phyloP scores from a whole-genome alignment of 2,888 invertebrate species.

The Entomobrya proxima region DNA sequence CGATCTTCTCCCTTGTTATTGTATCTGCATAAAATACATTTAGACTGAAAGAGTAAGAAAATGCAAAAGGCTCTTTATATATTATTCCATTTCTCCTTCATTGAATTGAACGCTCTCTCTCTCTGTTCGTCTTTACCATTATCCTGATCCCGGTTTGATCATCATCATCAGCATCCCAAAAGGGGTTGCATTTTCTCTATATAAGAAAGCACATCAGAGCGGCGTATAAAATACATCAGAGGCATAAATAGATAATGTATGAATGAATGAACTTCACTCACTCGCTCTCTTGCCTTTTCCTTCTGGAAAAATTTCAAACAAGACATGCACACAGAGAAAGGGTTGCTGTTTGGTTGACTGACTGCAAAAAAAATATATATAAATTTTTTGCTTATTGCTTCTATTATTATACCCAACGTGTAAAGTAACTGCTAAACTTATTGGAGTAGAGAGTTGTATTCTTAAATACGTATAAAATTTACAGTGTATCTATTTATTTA shows the following conservation, averaged over 20 bases:
- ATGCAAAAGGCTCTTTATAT: conserved; percentile 46
- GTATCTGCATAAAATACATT: conserved; percentile 50
- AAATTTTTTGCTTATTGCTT: background rate
- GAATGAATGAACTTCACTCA: conserved; percentile 53
- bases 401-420: background rate
- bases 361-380: conserved; percentile 34
- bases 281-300: conserved; percentile 27
- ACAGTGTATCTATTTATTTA: conserved; percentile 41
- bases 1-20: conserved; percentile 37
- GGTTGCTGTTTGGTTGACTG: conserved; percentile 40
- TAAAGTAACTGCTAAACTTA: conserved; percentile 28
- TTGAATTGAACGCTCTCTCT: conserved; percentile 32
- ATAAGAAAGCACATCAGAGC: background rate
- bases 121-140: background rate
- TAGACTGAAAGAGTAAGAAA: conserved; percentile 54
- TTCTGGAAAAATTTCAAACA: background rate
- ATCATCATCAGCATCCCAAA: background rate
- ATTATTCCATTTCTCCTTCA: conserved; percentile 40
- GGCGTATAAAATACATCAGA: conserved; percentile 29
- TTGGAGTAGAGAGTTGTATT: conserved; percentile 13
- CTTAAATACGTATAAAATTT: conserved; percentile 40
- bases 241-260: conserved; percentile 51
- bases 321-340: background rate
- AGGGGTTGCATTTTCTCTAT: conserved; percentile 22
- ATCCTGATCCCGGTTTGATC: conserved; percentile 21